Percentiles rank a stretch among this genome's conserved stretches.
These are phyloP conservation scores for Exephanes ischioxanthus DNA, from an alignment of 2,888 invertebrate species.

Conservation along the genomic window DNA sequence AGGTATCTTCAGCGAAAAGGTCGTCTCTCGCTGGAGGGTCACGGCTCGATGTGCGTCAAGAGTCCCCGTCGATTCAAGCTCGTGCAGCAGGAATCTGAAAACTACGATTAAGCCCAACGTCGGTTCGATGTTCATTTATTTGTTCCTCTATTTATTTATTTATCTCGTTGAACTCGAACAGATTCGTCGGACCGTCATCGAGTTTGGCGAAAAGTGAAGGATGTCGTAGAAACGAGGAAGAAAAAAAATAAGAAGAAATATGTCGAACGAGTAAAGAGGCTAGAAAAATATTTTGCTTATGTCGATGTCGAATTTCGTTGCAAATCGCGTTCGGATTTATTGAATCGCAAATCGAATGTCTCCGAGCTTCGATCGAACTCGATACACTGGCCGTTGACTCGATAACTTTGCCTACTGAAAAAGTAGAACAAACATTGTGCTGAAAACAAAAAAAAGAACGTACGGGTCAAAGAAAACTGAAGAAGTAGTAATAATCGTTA, in stretches of 20 bases:
- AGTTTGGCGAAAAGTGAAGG: constrained; percentile 15
- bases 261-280: no score
- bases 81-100: constrained; percentile 96
- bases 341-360: constrained; percentile 35
- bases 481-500: constrained; percentile 49
- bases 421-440: background rate
- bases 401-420: constrained; percentile 32
- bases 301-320: constrained; percentile 37
- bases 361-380: constrained; percentile 8
- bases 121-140: constrained; percentile 26
- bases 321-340: constrained; percentile 1
- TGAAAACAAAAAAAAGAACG: constrained; percentile 4
- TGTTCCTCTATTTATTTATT: constrained; percentile 47
- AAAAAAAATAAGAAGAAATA: background rate
- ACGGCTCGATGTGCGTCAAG: constrained; percentile 93
- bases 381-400: constrained; percentile 30
- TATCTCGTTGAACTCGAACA: constrained; percentile 41
- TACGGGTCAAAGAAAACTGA: background rate
- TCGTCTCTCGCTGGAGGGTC: constrained; percentile 89
- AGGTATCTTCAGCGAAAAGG: constrained; percentile 93
- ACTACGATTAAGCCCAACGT: constrained; percentile 90
- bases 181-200: constrained; percentile 31
- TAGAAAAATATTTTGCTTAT: constrained; percentile 27
- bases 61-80: constrained; percentile 95
- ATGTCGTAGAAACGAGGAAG: constrained; percentile 15